Conservation (phyloP, 1,140 invertebrate genomes). For the Rhopalosiphum padi region DNA sequence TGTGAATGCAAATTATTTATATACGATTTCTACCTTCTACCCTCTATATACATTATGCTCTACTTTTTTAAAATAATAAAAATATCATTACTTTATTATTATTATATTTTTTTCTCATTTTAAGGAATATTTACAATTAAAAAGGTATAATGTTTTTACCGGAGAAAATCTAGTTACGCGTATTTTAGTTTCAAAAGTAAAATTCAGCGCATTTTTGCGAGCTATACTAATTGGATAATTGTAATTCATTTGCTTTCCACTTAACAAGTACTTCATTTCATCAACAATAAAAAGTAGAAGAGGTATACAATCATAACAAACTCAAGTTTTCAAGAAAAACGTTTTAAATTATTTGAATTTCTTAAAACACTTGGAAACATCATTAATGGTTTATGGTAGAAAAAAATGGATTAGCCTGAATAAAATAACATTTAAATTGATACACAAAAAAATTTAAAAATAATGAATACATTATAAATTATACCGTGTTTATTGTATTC, state of each 20-base stretch:
- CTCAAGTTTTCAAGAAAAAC: not conserved
- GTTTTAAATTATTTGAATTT: not conserved
- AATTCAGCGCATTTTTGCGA: slow-evolving; percentile 16
- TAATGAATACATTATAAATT: not conserved
- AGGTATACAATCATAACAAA: not conserved
- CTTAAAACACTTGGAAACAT: not conserved
- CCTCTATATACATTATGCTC: not conserved
- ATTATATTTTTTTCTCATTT: not conserved
- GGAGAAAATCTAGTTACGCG: slow-evolving; percentile 33
- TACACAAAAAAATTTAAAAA: not conserved
- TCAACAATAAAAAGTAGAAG: slow-evolving; percentile 28
- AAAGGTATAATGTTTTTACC: slow-evolving; percentile 41
- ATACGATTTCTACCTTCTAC: not conserved
- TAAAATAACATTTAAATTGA: not conserved
- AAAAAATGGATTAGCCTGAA: not conserved
- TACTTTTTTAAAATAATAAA: not conserved
- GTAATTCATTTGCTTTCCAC: slow-evolving; percentile 42
- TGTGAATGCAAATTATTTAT: not conserved
- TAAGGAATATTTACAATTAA: not conserved
- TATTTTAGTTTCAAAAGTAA: slow-evolving; percentile 53
- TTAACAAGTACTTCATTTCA: slow-evolving; percentile 19
- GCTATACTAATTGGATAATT: slow-evolving; percentile 35
- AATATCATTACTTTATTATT: not conserved
- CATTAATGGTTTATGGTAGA: not conserved
- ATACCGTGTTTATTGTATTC: not conserved